Evolutionary conservation across 2,113 vertebrate genomes (phyloP).

Genomic region (Actinemys pallida): DNA sequence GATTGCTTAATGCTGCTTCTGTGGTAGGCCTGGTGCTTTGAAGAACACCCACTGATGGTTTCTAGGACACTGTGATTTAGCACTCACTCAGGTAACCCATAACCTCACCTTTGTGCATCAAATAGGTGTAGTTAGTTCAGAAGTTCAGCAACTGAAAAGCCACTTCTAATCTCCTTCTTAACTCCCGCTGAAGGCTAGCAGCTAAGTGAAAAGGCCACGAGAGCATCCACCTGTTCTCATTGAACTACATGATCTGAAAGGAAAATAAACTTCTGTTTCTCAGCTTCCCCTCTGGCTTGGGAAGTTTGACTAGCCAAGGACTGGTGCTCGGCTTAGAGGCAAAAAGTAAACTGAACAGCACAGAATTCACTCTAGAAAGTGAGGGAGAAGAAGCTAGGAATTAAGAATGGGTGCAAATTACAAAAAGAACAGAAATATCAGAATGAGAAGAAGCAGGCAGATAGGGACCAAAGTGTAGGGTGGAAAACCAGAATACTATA

Average conservation of each 20-base stretch:
- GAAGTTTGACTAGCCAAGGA: neutral
- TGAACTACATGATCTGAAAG: fast-evolving
- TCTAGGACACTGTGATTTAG: neutral
- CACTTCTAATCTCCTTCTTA: neutral
- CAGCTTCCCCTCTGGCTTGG: neutral
- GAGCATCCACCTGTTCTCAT: fast-evolving
- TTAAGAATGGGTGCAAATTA: neutral
- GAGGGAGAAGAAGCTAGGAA: neutral
- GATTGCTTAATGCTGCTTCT: fast-evolving
- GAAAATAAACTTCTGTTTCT: neutral
- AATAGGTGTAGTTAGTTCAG: fast-evolving
- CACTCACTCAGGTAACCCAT: neutral
- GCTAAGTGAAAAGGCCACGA: neutral
- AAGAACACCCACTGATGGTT: neutral
- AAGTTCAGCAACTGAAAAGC: neutral
- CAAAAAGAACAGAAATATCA: neutral
- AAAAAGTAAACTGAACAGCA: neutral
- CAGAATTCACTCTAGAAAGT: neutral
- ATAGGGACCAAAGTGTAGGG: neutral
- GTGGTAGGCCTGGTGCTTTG: fast-evolving
- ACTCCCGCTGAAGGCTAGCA: neutral
- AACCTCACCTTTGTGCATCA: neutral
- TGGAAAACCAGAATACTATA: neutral
- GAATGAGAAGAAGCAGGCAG: neutral
- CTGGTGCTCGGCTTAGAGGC: neutral